Conservation (phyloP, 1,140 invertebrate genomes). For the Ceratoteleas bidentatus region DNA sequence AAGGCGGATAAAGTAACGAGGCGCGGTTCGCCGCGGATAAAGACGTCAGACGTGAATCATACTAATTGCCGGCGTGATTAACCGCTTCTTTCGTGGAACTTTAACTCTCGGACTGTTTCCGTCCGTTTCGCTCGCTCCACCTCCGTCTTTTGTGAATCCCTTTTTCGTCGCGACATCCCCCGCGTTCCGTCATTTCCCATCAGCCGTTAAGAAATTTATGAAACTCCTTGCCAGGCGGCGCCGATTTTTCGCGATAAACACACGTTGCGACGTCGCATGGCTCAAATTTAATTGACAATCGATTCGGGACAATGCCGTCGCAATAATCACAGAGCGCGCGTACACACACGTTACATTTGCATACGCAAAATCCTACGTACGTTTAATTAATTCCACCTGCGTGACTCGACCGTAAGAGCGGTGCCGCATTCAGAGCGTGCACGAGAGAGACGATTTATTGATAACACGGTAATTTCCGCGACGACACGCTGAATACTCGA, state of each 20-base stretch:
- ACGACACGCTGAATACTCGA: conserved; percentile 17
- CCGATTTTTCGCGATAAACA: conserved; percentile 32
- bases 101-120: conserved; percentile 69
- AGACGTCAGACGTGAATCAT: conserved; percentile 77
- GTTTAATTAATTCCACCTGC: conserved; percentile 51
- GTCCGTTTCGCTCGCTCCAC: conserved; percentile 14
- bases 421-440: conserved; percentile 27
- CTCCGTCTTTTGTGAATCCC: conserved; percentile 1
- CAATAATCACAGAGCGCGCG: conserved; percentile 36
- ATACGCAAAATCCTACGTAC: conserved; percentile 7
- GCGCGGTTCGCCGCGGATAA: conserved; percentile 68
- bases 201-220: conserved; percentile 65
- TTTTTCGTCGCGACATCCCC: conserved; percentile 5
- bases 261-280: conserved; percentile 33
- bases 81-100: conserved; percentile 77
- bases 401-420: conserved; percentile 28
- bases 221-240: conserved; percentile 28
- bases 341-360: conserved; percentile 5
- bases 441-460: conserved; percentile 7
- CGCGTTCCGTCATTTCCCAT: conserved; percentile 44
- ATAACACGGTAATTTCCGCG: conserved; percentile 14
- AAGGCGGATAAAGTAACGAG: conserved; percentile 74
- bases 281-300: conserved; percentile 34
- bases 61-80: conserved; percentile 79
- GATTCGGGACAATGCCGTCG: conserved; percentile 37